These are phyloP conservation scores for Ylistrum balloti DNA, from an alignment of 1,140 invertebrate species.

Conservation along the genomic window DNA sequence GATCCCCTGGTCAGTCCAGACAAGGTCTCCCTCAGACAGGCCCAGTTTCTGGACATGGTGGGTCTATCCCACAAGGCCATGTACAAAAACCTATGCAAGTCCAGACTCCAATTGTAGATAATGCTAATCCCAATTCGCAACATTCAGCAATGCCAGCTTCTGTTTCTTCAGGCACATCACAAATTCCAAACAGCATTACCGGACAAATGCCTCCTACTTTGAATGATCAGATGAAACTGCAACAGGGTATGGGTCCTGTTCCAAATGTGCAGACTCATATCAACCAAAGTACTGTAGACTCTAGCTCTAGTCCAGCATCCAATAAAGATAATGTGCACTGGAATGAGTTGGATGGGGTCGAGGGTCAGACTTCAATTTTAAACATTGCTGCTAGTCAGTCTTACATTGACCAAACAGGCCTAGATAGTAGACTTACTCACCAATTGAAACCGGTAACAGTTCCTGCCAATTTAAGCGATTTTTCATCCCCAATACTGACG, in stretches of 20 bases:
- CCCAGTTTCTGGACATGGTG: background rate
- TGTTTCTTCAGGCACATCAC: background rate
- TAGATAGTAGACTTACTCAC: slow-evolving; percentile 34
- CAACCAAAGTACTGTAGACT: slow-evolving; percentile 16
- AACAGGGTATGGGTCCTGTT: background rate
- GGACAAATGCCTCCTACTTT: slow-evolving; percentile 23
- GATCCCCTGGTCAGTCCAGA: slow-evolving; percentile 50
- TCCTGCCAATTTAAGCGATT: background rate
- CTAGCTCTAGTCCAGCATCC: slow-evolving; percentile 25
- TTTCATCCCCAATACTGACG: slow-evolving; percentile 50
- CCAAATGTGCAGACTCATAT: slow-evolving; percentile 4
- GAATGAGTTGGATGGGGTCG: background rate
- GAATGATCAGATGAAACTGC: slow-evolving; percentile 10
- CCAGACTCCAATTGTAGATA: background rate
- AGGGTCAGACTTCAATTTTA: background rate
- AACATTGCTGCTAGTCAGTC: slow-evolving; percentile 25
- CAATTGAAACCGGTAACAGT: slow-evolving; percentile 22
- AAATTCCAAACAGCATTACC: slow-evolving; percentile 50
- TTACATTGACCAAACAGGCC: slow-evolving; percentile 8
- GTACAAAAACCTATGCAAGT: slow-evolving; percentile 44
- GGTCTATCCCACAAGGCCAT: slow-evolving; percentile 13
- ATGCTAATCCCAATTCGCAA: background rate
- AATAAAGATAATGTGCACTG: background rate
- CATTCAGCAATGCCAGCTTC: slow-evolving; percentile 27
- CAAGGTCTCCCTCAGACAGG: slow-evolving; percentile 8